Conservation (phyloP, 2,888 invertebrate species). For the Leptogaster cylindrica region DNA sequence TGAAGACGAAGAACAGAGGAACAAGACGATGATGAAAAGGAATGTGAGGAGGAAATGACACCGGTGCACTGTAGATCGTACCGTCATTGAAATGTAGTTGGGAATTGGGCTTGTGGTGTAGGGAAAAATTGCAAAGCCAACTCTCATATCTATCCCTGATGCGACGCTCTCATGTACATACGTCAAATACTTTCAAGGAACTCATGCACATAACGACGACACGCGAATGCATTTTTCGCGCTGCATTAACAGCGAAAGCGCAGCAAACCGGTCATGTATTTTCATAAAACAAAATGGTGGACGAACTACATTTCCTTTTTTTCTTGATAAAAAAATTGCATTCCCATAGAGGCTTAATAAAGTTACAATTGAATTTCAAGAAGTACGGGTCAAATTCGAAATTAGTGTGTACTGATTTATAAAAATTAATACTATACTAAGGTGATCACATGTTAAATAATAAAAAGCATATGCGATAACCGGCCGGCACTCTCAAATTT, state of each 20-base stretch:
- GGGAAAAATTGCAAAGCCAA: not conserved
- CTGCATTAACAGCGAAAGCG: constrained; percentile 42
- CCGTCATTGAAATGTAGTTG: not conserved
- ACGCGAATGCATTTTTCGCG: constrained; percentile 44
- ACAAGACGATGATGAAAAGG: too few species aligned
- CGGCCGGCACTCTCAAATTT: constrained; percentile 20
- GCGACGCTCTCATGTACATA: constrained; percentile 5
- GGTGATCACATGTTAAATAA: too few species aligned
- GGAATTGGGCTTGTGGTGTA: constrained; percentile 5
- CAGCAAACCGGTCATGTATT: constrained; percentile 28
- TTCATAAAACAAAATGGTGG: constrained; percentile 46
- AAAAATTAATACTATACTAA: too few species aligned
- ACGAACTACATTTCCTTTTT: too few species aligned
- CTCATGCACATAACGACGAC: constrained; percentile 23
- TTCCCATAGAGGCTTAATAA: too few species aligned
- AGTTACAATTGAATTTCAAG: too few species aligned
- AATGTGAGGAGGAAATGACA: constrained; percentile 4
- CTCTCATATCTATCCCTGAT: constrained; percentile 5
- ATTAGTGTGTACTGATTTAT: too few species aligned
- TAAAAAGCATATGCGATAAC: not conserved
- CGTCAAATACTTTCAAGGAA: not conserved
- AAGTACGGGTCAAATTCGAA: too few species aligned
- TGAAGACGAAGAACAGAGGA: not conserved
- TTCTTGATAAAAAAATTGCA: too few species aligned
- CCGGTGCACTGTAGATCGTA: not conserved